Base-by-base conservation (phyloP, 2,888 invertebrate species). In the Prosapia bicincta region DNA sequence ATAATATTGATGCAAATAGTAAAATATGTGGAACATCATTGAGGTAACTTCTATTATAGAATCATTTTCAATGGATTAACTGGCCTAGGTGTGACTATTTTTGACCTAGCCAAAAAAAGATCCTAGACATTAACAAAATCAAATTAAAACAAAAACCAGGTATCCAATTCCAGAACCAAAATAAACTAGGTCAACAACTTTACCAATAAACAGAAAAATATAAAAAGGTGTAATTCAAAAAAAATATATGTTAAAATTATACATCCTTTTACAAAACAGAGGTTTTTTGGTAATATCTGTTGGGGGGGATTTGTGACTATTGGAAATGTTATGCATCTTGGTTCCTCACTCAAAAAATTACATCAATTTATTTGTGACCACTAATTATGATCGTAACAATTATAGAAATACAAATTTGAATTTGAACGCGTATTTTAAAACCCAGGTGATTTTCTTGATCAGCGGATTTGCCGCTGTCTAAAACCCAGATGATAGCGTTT, bases 401-500 rank as follows among this genome's bases (percentile, higher is more conserved):
- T 54, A 20, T 20, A 54, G 20, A 20, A 54, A 54, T 54, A 54
- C 54, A 20, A 67, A 67, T 72, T 71, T 72, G 66, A 72, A 72
- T 72, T 25, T 66, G 15, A 72, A 72, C 72, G 72, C 72, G 66
- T 72, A 67, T 69, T 66, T 72, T 32, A 25, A 68, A 72, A 66
- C 67, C 69, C 76, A 78, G 76, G 76, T 78, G 78, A 77, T 78
- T 77, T 74, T 69, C 75, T 71, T 71, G 77, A 80, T 80, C 79
- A 80, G 79, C 79, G 78, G 79, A 78, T 79, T 76, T 78, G 75
- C 72, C 54, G 71, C 72, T 72, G 72, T 54, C 78, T 74, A 77
- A 72, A 66, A 78, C 78, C 78, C 79, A 80, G 80, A 79, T 80
- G 80, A 80, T 79, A 79, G 76, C 72, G 24, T 77, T 77, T 80